Percentiles rank a stretch among this genome's conserved stretches.
Conservation (phyloP, 2,797 vertebrate species). For the Hafferia zeledoni region DNA sequence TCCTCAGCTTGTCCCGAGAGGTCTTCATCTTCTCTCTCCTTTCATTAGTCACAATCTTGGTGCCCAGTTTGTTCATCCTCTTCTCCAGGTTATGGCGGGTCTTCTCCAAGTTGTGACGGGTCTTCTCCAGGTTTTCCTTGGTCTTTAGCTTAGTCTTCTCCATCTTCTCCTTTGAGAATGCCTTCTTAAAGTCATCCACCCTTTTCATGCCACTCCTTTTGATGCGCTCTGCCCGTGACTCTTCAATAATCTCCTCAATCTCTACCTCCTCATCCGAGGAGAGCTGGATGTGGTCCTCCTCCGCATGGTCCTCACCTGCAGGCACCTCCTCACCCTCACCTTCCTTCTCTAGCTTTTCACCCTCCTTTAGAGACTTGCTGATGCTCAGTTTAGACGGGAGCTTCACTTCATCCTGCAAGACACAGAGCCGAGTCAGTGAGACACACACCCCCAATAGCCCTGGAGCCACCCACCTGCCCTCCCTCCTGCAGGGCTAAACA, state of each 20-base stretch:
- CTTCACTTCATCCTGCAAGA: constrained; percentile 89
- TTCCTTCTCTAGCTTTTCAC: constrained; percentile 77
- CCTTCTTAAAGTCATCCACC: constrained; percentile 95
- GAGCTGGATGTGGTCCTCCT: constrained; percentile 79
- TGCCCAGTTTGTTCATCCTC: constrained; percentile 93
- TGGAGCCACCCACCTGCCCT: neutral
- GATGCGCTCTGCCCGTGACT: constrained; percentile 92
- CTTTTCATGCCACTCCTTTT: constrained; percentile 90
- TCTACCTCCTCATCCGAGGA: constrained; percentile 95
- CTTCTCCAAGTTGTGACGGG: constrained; percentile 94
- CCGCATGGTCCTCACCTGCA: constrained; percentile 80
- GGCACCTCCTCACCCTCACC: constrained; percentile 83
- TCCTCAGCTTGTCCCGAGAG: constrained; percentile 91
- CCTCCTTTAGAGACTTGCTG: constrained; percentile 85
- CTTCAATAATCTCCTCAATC: constrained; percentile 93
- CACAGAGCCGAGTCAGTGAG: constrained; percentile 55
- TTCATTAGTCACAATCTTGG: constrained; percentile 88
- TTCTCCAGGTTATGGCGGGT: constrained; percentile 93
- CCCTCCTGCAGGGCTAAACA: neutral
- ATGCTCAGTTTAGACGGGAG: constrained; percentile 89
- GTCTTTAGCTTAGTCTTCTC: constrained; percentile 93
- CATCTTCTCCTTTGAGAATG: constrained; percentile 97
- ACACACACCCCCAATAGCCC: neutral
- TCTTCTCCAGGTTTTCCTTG: constrained; percentile 93
- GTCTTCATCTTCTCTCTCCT: constrained; percentile 90